Conservation (phyloP, 2,113 vertebrate species). For the Anhinga rufa region DNA sequence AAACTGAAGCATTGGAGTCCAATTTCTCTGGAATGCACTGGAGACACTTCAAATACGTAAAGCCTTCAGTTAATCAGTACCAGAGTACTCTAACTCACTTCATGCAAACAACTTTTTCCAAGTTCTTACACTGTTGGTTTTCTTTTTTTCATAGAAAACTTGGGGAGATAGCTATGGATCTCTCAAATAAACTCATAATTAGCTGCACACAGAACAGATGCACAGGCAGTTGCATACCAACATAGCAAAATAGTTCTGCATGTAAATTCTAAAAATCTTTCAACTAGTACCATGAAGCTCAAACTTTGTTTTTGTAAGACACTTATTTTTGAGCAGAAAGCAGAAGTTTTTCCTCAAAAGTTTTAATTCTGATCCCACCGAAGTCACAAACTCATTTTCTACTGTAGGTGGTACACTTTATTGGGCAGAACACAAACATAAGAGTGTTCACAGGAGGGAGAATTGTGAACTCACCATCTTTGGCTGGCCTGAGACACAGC, state of each 20-base stretch:
- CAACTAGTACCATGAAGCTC: neutral
- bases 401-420: neutral
- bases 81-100: neutral
- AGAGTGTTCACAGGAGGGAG: neutral
- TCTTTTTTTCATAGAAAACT: neutral
- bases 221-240: neutral
- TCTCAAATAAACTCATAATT: neutral
- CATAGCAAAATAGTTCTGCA: neutral
- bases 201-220: neutral
- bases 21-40: neutral
- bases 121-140: neutral
- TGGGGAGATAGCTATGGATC: neutral
- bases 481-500: neutral
- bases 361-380: neutral
- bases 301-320: neutral
- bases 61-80: neutral
- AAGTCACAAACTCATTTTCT: neutral
- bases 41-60: neutral
- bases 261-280: neutral
- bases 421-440: neutral
- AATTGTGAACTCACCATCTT: neutral
- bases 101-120: neutral
- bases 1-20: neutral
- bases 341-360: neutral
- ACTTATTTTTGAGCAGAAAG: neutral